These are phyloP conservation scores for Drosophila phalerata DNA, from an alignment of 2,888 invertebrate species.

Conservation along the genomic window DNA sequence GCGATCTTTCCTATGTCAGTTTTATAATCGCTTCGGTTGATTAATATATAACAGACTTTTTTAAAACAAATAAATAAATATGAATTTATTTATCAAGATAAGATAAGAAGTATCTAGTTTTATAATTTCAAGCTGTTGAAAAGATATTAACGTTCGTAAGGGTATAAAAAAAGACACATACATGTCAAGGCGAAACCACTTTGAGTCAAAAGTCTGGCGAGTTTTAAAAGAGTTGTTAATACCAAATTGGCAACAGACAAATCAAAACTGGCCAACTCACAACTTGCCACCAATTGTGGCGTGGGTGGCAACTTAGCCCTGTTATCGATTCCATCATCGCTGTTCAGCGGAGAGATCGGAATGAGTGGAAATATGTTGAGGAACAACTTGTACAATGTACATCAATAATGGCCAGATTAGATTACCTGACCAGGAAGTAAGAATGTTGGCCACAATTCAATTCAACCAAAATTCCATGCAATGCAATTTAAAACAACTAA, in stretches of 20 bases:
- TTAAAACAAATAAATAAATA: too few species aligned
- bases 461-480: slow-evolving; percentile 33
- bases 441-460: slow-evolving; percentile 50
- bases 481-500: slow-evolving; percentile 36
- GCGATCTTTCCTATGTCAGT: too few species aligned
- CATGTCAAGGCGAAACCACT: slow-evolving; percentile 18
- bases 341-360: background rate
- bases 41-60: too few species aligned
- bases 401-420: slow-evolving; percentile 12
- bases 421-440: slow-evolving; percentile 30
- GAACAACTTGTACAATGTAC: background rate
- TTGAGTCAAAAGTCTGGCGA: slow-evolving; percentile 15
- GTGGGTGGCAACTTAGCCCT: slow-evolving; percentile 6
- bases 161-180: background rate
- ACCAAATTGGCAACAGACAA: slow-evolving; percentile 44
- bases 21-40: too few species aligned
- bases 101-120: too few species aligned
- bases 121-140: too few species aligned
- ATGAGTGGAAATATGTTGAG: background rate
- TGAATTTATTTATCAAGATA: too few species aligned
- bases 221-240: slow-evolving; percentile 30
- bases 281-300: background rate
- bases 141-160: background rate
- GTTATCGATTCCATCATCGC: slow-evolving; percentile 11
- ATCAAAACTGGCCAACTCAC: slow-evolving; percentile 1